Conservation (phyloP, 2,113 vertebrate species). For the Geothlypis trichas region DNA sequence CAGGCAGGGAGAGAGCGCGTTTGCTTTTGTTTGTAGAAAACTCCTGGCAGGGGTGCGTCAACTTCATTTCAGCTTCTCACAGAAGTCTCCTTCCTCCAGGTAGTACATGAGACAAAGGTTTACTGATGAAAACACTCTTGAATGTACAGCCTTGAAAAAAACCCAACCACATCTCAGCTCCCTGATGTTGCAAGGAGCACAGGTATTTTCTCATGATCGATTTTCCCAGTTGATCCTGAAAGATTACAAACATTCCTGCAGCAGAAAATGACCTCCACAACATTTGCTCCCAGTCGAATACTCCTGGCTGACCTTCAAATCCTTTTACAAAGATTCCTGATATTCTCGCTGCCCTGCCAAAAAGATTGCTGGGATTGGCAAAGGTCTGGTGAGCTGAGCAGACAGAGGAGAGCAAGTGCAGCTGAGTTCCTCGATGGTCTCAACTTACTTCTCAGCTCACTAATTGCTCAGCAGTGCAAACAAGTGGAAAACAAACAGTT, state of each 20-base stretch:
- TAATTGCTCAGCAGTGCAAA: slow-evolving; percentile 18
- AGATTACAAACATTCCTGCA: background rate
- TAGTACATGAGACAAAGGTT: rapidly evolving
- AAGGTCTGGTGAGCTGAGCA: background rate
- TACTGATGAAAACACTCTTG: background rate
- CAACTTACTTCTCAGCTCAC: background rate
- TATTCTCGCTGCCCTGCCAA: background rate
- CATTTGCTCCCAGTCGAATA: background rate
- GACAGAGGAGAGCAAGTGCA: background rate
- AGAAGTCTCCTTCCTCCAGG: background rate
- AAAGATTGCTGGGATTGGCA: background rate
- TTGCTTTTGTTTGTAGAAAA: background rate
- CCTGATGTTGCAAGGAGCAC: background rate
- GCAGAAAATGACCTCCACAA: background rate
- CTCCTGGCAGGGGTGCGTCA: background rate
- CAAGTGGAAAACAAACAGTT: background rate
- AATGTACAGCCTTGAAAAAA: background rate
- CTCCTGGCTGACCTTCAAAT: background rate
- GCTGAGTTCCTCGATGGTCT: rapidly evolving
- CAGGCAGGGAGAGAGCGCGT: rapidly evolving
- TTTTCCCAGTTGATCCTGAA: background rate
- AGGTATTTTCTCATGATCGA: background rate
- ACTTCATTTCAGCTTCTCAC: background rate
- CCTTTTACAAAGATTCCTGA: background rate
- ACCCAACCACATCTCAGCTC: background rate